Base-by-base conservation (phyloP, 1,140 invertebrate species). In the Brachionus rubens region DNA sequence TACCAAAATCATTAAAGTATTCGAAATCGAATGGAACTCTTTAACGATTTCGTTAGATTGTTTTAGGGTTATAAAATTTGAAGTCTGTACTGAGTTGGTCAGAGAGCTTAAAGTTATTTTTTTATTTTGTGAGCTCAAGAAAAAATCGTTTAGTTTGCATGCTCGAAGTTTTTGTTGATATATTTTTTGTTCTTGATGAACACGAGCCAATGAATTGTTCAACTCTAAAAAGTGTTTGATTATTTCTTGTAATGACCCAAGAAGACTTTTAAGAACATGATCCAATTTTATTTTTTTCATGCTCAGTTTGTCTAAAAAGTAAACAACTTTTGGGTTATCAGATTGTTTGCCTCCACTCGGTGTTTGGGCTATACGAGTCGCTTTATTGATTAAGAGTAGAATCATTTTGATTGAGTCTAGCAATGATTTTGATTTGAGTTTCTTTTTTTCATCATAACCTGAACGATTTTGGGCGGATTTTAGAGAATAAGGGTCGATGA, bases 1-100 rank as follows among this genome's bases (percentile, higher is more conserved):
- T 16, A 65, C n/a, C 40, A 65, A 26, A 40, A 65, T 65, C 59
- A 65, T 65, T 14, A 65, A 14, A 3, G 46, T 50, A 14, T 72
- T 72, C 10, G 68, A 50, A 50, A 72, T 48, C 24, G 68, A 72
- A 50, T 72, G 46, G 21, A 72, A 48, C 33, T 50, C n/a, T 36
- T 54, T 36, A 3, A 72, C 50, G 1, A 54, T 33, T 40, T 72
- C 43, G 12, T 72, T 72, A 9, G 68, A 72, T 72, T 72, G 46
- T 19, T 36, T 72, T 0, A 54, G 28, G 24, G 68, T 54, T 16
- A 65, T 72, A 26, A 48, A 72, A 21, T 72, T 70, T 47, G 41
- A 70, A 16, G 43, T 28, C 24, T 9, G 6, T 9, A n/a, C 3
- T 10, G 6, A 9, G 12, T 28, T 14, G 16, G 46, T 14, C 3